phyloP scores from a whole-genome alignment of 2,888 invertebrate species.

The Cheilosia soror region DNA sequence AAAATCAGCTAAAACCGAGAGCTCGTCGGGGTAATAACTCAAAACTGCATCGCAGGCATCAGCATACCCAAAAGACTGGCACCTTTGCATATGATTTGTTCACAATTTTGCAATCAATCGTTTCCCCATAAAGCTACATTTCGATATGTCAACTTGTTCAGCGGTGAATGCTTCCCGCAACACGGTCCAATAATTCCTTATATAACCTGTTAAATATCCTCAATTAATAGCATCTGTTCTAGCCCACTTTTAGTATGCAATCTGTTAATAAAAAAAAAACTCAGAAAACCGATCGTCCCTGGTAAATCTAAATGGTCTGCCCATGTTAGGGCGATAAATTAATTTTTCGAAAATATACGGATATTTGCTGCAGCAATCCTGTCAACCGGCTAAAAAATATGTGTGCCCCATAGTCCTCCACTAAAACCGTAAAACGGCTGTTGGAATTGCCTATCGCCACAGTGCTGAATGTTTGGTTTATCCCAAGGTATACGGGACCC shows the following conservation, averaged over 20 bases:
- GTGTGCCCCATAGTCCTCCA: constrained; percentile 44
- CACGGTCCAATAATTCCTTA: constrained; percentile 7
- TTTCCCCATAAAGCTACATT: too few relatives aligned
- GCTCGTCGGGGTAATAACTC: too few relatives aligned
- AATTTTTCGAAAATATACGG: constrained; percentile 58
- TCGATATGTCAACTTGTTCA: not conserved
- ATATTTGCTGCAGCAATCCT: constrained; percentile 65
- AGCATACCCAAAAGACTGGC: too few relatives aligned
- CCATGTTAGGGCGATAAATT: constrained; percentile 69
- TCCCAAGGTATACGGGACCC: constrained; percentile 51
- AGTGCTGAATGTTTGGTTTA: constrained; percentile 58
- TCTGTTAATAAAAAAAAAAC: not conserved
- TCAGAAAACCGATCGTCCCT: constrained; percentile 5
- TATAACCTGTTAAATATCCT: constrained; percentile 33
- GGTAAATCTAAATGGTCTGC: constrained; percentile 34
- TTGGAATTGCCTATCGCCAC: constrained; percentile 44
- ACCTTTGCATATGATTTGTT: too few relatives aligned
- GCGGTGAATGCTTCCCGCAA: not conserved
- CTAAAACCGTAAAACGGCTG: constrained; percentile 26
- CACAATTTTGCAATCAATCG: too few relatives aligned
- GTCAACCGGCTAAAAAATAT: constrained; percentile 68
- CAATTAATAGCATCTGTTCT: constrained; percentile 21
- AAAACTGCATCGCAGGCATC: too few relatives aligned
- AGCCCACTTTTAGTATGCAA: not conserved
- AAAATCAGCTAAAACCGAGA: too few relatives aligned